Base-by-base conservation (phyloP, 2,888 invertebrate species). In the Emmelina monodactyla region DNA sequence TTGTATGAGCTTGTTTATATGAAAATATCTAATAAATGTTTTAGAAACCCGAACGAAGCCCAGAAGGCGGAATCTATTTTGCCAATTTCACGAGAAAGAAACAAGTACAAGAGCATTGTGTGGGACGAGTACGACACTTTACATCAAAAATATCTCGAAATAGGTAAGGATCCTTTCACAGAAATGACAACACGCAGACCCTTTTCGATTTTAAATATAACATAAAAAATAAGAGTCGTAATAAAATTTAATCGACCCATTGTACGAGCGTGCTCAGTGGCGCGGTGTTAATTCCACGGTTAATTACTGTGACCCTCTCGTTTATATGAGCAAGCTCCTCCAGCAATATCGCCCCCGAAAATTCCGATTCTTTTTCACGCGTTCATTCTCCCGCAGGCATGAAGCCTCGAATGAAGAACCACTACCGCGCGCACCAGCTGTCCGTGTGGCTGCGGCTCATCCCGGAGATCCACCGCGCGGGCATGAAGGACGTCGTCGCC, bases 401-500 rank as follows among this genome's bases (percentile, higher is more conserved):
- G 88, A 93, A 94, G 62, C 94, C 95, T 10, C 87, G 91, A 52
- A 88, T 94, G 84, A 93, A 92, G 71, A 94, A 94, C 73, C 96
- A 96, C 82, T 97, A 94, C 81, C 86, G 96, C 30, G 94, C 96
- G n/a, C 95, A 95, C 79, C 94, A 96, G 67, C 83, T 97, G 44
- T 95, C 96, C 40, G 92, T 97, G 45, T 97, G 97, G 97, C 72
- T 96, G 35, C 88, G 96, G 38, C 83, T 97, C 35, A 92, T 97
- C 50, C 97, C 97, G 5, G 95, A 96, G 71, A 84, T 93, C 22
- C 92, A 92, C 68, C 83, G 92, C 31, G 89, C 91, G 1, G 92
- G 92, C 34, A 92, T 92, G 91, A 92, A 92, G 62, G 92, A 92
- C 72, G 92, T 91, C 38, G 90, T 91, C 46, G 89, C 91, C 19